Base-by-base conservation (phyloP, 2,113 vertebrate species). In the Gnathonemus longibarbis region DNA sequence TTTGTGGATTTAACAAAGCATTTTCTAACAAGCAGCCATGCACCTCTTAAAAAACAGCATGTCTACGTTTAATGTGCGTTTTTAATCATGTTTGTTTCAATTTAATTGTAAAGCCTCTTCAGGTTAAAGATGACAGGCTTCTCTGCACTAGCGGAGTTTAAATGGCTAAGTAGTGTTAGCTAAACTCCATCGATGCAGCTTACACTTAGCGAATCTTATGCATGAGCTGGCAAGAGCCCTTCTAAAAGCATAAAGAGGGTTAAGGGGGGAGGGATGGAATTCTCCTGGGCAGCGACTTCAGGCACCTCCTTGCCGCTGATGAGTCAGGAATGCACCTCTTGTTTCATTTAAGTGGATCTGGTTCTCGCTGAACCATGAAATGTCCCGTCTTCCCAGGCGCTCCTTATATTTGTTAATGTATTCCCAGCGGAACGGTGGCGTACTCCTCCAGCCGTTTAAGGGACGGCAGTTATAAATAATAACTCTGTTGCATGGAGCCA, bases 301-400 rank as follows among this genome's bases (percentile, higher is more conserved):
- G 95, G 93, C 94, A 93, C 88, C 95, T 93, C 93, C 95, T 93
- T 95, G 94, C 94, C 94, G 95, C 93, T 89, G 93, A 95, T 95
- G 88, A 96, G 94, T 95, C 95, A 96, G 95, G 95, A 94, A 96
- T 97, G 96, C 96, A 95, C 95, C 96, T 97, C 96, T 96, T 96
- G 96, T 94, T 96, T 97, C 94, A 96, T 97, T 97, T 98, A 97
- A 97, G 97, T 97, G 96, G 96, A 97, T 96, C 96, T 95, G 94
- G 95, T 97, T 97, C 96, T 98, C 97, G 96, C 97, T 97, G 97
- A 97, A 97, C 97, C 97, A 97, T 98, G 97, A 98, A 98, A 98
- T 96, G 95, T 97, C 95, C 95, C 96, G 96, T 97, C 97, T 97
- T 97, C 97, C 97, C 96, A 96, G 96, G 95, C 96, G 95, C 96